Conservation (phyloP, 2,797 vertebrate genomes). For the Bovichtus variegatus region DNA sequence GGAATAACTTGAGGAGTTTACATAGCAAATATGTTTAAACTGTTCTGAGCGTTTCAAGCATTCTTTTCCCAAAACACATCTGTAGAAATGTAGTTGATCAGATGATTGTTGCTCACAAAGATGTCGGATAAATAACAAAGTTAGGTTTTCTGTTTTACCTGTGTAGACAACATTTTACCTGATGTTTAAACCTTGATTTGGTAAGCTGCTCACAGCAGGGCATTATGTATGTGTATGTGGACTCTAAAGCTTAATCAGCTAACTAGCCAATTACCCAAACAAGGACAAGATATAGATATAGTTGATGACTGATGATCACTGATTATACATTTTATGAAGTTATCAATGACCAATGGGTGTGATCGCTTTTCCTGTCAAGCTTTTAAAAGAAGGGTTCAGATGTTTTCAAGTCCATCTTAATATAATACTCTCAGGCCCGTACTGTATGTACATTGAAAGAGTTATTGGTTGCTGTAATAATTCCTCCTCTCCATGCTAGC, state of each 20-base stretch:
- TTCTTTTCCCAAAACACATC: background rate
- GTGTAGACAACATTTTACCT: background rate
- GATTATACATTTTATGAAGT: background rate
- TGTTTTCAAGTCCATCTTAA: background rate
- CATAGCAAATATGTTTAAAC: constrained; percentile 1
- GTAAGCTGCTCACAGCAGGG: background rate
- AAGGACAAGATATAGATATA: background rate
- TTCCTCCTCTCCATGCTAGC: background rate
- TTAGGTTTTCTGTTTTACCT: background rate
- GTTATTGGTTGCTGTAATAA: background rate
- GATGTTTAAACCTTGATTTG: background rate
- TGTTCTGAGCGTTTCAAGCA: background rate
- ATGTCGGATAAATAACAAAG: background rate
- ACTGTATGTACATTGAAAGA: background rate
- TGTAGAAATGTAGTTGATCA: background rate
- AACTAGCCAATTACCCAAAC: constrained; percentile 18
- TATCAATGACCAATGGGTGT: background rate
- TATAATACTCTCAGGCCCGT: background rate
- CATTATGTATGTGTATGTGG: constrained; percentile 2
- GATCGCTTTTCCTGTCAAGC: background rate
- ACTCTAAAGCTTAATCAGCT: constrained; percentile 18
- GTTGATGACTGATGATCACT: background rate
- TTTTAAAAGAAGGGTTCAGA: background rate
- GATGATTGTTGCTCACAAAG: background rate
- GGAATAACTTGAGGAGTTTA: constrained; percentile 34